Base-by-base conservation (phyloP, 2,888 invertebrate species). In the Eupeodes latifasciatus region DNA sequence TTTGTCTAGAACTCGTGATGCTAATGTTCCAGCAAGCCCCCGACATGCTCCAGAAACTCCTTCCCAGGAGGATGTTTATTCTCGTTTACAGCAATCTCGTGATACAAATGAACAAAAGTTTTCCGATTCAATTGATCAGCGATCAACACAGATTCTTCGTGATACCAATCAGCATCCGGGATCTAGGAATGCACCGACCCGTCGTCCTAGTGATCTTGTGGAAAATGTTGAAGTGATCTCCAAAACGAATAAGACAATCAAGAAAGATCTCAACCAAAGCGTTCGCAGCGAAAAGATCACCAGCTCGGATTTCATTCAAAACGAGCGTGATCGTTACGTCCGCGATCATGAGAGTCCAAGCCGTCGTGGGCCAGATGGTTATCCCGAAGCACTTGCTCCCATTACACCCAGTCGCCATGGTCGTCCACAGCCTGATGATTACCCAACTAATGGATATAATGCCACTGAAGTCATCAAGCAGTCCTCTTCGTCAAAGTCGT, bases 201-300 rank as follows among this genome's bases (percentile, higher is more conserved):
- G 82, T 14, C 89, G 78, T 27, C 83, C 89, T 0, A 91, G 90
- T 19, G 92, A 92, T 89, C 90, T 91, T 14, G 91, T 91, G 12
- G 93, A 93, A 67, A 92, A 91, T 82, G 91, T 90, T 11, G 91
- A 91, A 64, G 51, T 75, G 12, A 66, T 90, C 34, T 78, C 80
- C 2, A 64, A 55, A 55, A 71, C 51, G 1, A 90, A 85, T 19
- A 82, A 27, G 34, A 91, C 90, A 5, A 72, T 91, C 9, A 91
- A 91, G 34, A 91, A 91, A 40, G 91, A 91, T 75, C 80, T 90
- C 47, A 90, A 74, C 36, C 90, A 90, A 67, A 86, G n/a, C 6
- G 72, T 85, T 55, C 84, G 84, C 11, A 89, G 89, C 76, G 81
- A 90, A 61, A 85, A 90, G 47, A 77, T 84, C 11, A 89, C 85